Base-by-base conservation (phyloP, 2,888 invertebrate species). In the Phoenoteleia sp. region DNA sequence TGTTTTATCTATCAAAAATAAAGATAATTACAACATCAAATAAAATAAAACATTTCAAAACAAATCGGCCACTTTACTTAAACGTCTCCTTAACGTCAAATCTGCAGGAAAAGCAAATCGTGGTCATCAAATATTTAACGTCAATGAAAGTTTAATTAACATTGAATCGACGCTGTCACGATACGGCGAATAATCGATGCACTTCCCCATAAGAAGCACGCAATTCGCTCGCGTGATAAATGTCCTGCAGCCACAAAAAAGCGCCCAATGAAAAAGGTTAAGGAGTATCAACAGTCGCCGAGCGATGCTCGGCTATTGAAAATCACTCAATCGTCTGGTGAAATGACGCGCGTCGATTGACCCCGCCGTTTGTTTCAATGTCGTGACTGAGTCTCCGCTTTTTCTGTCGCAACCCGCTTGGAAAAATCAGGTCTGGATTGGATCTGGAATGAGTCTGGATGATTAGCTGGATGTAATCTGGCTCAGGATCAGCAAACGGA, bases 351-450 rank as follows among this genome's bases (percentile, higher is more conserved):
- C 60, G 19, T 72, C 74, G 72, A 74, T 77, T 77, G 77, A 77
- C 69, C 81, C 7, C 62, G 74, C 25, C 66, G 56, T 77, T 81
- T 62, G 69, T 81, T 79, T 85, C 79, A 81, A 81, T 81, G 71
- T 64, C 81, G 62, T 17, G 13, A 49, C 49, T 39, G 23, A 39
- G 17, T 25, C 54, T 33, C 11, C 33, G 36, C 19, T 49, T 66
- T 74, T 76, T 69, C 47, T 52, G 33, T 29, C 71, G 39, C 47
- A 17, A n/a, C n/a, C n/a, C n/a, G n/a, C n/a, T n/a, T n/a, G n/a
- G n/a, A n/a, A n/a, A n/a, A n/a, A n/a, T n/a, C n/a, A n/a, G n/a
- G n/a, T n/a, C n/a, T n/a, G n/a, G n/a, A n/a, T n/a, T n/a, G n/a
- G n/a, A n/a, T n/a, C n/a, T n/a, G n/a, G n/a, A n/a, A n/a, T n/a